Evolutionary conservation across 2,888 invertebrate genomes (phyloP).

Genomic region (Sicus ferrugineus): DNA sequence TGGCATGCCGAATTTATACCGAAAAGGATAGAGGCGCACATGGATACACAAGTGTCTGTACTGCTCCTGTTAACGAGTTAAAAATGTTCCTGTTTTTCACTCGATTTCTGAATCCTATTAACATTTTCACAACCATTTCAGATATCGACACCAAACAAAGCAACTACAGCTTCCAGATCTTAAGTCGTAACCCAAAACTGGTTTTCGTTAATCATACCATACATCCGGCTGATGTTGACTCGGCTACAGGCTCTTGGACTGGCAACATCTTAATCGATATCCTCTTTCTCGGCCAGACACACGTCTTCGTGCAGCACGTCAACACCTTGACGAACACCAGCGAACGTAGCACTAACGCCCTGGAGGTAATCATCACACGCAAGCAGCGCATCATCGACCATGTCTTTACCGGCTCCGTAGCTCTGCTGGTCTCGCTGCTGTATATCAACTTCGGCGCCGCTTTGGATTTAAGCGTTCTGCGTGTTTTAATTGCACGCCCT

Average conservation of each 20-base stretch:
- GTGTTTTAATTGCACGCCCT: conserved; percentile 66
- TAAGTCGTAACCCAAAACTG: conserved; percentile 46
- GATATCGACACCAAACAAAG: conserved; percentile 41
- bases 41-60: conserved; percentile 47
- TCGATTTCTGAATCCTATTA: background rate
- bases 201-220: conserved; percentile 50
- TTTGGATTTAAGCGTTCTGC: conserved; percentile 70
- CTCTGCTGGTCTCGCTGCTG: conserved; percentile 77
- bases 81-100: background rate
- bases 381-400: conserved; percentile 74
- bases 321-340: conserved; percentile 47
- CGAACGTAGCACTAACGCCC: conserved; percentile 40
- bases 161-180: conserved; percentile 47
- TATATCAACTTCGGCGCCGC: conserved; percentile 94
- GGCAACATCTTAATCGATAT: conserved; percentile 51
- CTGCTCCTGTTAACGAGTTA: conserved; percentile 46
- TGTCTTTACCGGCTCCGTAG: conserved; percentile 79
- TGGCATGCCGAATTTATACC: conserved; percentile 55
- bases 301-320: conserved; percentile 50
- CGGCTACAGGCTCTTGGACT: conserved; percentile 47
- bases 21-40: conserved; percentile 45
- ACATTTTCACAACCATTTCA: conserved; percentile 33
- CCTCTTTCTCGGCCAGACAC: conserved; percentile 58
- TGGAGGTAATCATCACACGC: conserved; percentile 70
- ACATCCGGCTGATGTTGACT: conserved; percentile 41